A percentile compares a stretch with the other conserved stretches of the same genome.
Conservation (phyloP, 1,140 invertebrate genomes). For the Brachionus sp. region DNA sequence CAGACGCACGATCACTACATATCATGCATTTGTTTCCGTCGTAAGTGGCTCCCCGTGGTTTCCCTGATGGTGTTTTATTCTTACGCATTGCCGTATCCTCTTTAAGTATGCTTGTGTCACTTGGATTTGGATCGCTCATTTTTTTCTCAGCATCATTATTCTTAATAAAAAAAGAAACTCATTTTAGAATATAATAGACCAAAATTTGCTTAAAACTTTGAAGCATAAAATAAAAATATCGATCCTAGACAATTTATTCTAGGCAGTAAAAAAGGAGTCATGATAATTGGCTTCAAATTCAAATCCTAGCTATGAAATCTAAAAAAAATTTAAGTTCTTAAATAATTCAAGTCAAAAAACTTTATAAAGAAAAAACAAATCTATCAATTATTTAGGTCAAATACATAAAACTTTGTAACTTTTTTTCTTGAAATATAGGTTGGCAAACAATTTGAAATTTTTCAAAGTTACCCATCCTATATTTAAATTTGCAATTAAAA, state of each 20-base stretch:
- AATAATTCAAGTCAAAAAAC: neutral
- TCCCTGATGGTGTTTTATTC: neutral
- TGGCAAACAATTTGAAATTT: conserved; percentile 13
- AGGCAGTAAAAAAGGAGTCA: too few species aligned
- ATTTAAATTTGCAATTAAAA: conserved; percentile 19
- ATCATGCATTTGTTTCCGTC: conserved; percentile 55
- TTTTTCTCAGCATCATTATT: neutral
- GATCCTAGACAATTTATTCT: too few species aligned
- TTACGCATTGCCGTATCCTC: neutral
- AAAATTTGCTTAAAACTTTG: neutral
- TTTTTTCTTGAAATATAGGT: conserved; percentile 24
- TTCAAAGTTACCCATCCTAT: conserved; percentile 32
- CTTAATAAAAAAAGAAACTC: neutral
- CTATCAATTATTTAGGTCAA: conserved; percentile 36
- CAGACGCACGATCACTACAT: conserved; percentile 60
- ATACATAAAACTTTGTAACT: conserved; percentile 38
- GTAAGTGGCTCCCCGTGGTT: conserved; percentile 34
- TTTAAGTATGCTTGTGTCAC: neutral
- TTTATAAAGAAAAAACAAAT: conserved; percentile 1
- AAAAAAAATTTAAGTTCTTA: neutral
- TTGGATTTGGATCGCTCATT: neutral
- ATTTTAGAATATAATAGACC: neutral
- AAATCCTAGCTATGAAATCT: neutral
- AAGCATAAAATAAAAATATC: neutral
- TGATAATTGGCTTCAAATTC: too few species aligned